Conservation (phyloP, 2,113 vertebrate species). For the Paedocypris sp. region DNA sequence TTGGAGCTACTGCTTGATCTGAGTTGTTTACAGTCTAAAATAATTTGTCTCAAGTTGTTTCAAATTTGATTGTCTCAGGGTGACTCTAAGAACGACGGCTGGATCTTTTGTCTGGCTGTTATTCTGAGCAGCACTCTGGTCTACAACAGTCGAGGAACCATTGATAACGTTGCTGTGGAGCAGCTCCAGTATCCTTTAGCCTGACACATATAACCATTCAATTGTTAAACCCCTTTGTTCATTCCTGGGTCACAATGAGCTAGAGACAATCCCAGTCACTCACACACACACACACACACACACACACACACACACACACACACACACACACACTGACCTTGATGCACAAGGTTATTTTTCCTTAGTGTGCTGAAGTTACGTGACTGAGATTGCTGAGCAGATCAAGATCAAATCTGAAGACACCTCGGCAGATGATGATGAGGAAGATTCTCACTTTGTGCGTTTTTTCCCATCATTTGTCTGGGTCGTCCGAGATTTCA, state of each 20-base stretch:
- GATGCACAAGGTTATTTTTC: neutral
- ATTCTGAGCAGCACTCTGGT: conserved; percentile 47
- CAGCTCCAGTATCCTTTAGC: conserved; percentile 1
- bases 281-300: neutral
- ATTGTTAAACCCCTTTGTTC: too few species aligned
- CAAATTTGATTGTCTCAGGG: conserved; percentile 41
- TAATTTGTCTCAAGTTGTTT: too few species aligned
- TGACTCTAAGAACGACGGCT: conserved; percentile 44
- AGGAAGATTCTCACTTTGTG: conserved; percentile 38
- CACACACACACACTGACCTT: neutral
- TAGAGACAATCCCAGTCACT: neutral
- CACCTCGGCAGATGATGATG: neutral
- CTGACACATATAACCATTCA: too few species aligned
- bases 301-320: neutral
- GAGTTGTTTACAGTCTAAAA: neutral
- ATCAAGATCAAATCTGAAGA: conserved; percentile 48
- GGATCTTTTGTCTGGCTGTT: conserved; percentile 48
- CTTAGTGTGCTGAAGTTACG: conserved; percentile 40
- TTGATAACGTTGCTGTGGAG: conserved; percentile 27
- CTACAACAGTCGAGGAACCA: conserved; percentile 45
- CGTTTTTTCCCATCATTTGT: conserved; percentile 59
- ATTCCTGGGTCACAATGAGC: too few species aligned
- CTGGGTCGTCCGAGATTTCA: conserved; percentile 60
- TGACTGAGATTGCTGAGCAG: conserved; percentile 51
- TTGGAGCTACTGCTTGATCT: too few species aligned